A percentile compares a stretch with the other conserved stretches of the same genome.
Evolutionary conservation across 2,113 vertebrate genomes (phyloP).

Genomic region (Gnathonemus echidnorhynchus): DNA sequence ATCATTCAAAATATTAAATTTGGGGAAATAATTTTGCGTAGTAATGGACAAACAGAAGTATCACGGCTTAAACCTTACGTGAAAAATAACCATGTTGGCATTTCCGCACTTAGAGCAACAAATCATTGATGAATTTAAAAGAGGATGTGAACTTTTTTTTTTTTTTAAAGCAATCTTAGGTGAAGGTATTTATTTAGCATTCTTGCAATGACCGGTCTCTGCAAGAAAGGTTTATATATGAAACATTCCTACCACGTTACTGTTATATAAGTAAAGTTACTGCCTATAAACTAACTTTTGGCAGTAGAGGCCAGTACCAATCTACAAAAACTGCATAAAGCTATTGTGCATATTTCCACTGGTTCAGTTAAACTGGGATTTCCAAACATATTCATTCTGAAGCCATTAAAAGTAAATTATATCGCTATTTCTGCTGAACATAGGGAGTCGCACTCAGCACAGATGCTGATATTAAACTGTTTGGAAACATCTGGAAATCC

Average conservation of each 20-base stretch:
- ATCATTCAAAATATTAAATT: not conserved
- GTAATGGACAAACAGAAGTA: not conserved
- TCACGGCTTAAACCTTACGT: not conserved
- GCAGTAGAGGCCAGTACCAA: not conserved
- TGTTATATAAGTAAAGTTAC: not conserved
- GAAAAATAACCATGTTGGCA: not conserved
- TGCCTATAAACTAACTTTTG: not conserved
- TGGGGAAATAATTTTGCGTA: not conserved
- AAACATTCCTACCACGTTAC: not conserved
- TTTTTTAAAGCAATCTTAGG: not conserved
- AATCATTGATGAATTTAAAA: not conserved
- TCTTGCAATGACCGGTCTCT: not conserved
- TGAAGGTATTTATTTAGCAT: not conserved
- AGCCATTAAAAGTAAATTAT: not conserved
- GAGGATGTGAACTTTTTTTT: not conserved
- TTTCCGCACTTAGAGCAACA: not conserved
- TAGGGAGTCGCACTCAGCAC: not conserved
- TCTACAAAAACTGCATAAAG: not conserved
- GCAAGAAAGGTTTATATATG: not conserved
- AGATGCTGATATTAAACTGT: slow-evolving; percentile 10
- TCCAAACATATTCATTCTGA: not conserved
- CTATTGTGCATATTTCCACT: not conserved
- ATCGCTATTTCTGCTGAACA: not conserved
- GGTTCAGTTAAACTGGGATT: not conserved
- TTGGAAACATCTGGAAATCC: slow-evolving; percentile 14